A percentile compares a stretch with the other conserved stretches of the same genome.
Evolutionary conservation across 2,888 invertebrate species (phyloP).

Genomic region (Macroteleia sp.): DNA sequence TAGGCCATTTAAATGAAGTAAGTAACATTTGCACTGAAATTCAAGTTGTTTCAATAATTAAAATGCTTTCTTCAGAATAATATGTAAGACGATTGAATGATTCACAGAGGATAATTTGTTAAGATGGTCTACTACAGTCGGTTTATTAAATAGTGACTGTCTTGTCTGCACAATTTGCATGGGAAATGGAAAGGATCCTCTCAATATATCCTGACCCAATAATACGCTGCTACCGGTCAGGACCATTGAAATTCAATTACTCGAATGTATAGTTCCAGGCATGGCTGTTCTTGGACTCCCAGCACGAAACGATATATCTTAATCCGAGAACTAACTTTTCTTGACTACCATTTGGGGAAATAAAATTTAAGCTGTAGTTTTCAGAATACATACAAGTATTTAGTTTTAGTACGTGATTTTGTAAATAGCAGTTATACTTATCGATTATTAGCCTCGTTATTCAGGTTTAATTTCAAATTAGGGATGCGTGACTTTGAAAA

Average conservation of each 20-base stretch:
- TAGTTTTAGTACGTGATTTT: constrained; percentile 25
- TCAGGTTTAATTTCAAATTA: no score
- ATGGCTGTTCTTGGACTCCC: constrained; percentile 34
- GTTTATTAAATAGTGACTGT: constrained; percentile 32
- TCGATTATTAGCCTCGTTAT: no score
- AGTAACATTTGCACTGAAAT: no score
- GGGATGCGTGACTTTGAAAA: no score
- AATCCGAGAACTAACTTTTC: constrained; percentile 18
- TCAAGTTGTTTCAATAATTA: no score
- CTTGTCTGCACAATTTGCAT: constrained; percentile 54
- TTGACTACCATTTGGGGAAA: not conserved
- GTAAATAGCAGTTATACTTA: no score
- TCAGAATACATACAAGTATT: constrained; percentile 25
- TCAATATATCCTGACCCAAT: constrained; percentile 57
- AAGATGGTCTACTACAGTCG: constrained; percentile 23
- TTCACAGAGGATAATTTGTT: constrained; percentile 43
- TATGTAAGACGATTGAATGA: no score
- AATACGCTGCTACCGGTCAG: constrained; percentile 47
- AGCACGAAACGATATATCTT: constrained; percentile 15
- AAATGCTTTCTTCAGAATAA: no score
- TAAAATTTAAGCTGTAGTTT: constrained; percentile 43
- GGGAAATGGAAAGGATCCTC: constrained; percentile 50
- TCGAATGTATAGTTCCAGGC: constrained; percentile 36
- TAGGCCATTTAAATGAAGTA: constrained; percentile 11
- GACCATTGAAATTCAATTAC: constrained; percentile 61